phyloP scores from a whole-genome alignment of 2,888 invertebrate genomes.

The Tetranychus truncatus region DNA sequence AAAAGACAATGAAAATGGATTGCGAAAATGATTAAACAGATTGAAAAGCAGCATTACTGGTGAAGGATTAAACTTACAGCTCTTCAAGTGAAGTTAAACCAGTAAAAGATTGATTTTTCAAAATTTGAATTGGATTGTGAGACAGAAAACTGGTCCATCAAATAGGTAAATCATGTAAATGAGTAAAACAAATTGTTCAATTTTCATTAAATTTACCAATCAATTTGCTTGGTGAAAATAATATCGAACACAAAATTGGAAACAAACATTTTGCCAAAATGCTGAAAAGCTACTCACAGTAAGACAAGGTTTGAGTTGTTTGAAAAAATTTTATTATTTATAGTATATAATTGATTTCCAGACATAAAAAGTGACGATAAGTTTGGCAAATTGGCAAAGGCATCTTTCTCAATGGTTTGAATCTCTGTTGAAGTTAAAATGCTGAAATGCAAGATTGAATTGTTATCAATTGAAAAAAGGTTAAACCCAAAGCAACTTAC shows the following conservation, averaged over 20 bases:
- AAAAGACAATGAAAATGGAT: background rate
- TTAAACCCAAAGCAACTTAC: slow-evolving; percentile 17
- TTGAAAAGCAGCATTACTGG: background rate
- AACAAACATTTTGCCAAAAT: slow-evolving; percentile 9
- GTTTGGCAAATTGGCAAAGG: slow-evolving; percentile 21
- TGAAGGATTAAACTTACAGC: slow-evolving; percentile 33
- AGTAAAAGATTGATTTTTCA: slow-evolving; percentile 33
- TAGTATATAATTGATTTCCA: slow-evolving; percentile 29
- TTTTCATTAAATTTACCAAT: background rate
- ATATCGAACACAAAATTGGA: background rate
- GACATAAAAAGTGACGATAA: slow-evolving; percentile 23
- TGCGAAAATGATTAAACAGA: background rate
- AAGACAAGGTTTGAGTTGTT: slow-evolving; percentile 29
- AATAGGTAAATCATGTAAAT: background rate
- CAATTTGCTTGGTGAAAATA: too few species aligned
- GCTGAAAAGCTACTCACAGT: slow-evolving; percentile 26
- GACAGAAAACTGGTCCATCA: slow-evolving; percentile 36
- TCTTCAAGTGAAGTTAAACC: slow-evolving; percentile 35
- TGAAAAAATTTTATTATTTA: slow-evolving; percentile 30
- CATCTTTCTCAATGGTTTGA: slow-evolving; percentile 19
- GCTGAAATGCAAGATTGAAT: slow-evolving; percentile 10
- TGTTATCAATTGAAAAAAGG: background rate
- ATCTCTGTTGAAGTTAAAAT: slow-evolving; percentile 24
- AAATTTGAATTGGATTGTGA: slow-evolving; percentile 35
- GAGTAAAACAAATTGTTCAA: background rate